Base-by-base conservation (phyloP, 2,888 invertebrate genomes). In the Carpatolechia fugitivella region DNA sequence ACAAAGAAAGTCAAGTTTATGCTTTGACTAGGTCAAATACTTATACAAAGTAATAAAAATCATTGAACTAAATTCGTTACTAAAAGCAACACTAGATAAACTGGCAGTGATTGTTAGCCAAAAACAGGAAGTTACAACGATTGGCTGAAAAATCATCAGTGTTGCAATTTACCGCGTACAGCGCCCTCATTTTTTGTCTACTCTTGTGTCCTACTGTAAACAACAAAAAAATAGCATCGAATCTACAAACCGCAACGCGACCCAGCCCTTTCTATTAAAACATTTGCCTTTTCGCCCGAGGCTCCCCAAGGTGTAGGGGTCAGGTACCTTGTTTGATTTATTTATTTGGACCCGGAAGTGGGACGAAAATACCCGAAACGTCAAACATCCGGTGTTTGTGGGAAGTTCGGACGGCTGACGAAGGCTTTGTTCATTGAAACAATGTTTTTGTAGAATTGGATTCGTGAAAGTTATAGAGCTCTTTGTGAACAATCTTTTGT, bases 241-340 rank as follows among this genome's bases (percentile, higher is more conserved):
- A 24, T 13, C 0, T 24, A 1, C 13, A 0, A 0, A 20, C 13
- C 44, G 1, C 18, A 41, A 18, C 18, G 2, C 13, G 29, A 44
- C 5, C 13, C 13, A 11, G 13, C 7, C 13, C 6, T 44, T 44
- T 44, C 44, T 44, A 44, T 44, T 44, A 44, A 44, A 44, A 29
- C 44, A 24, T 44, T 44, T 44, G 44, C 29, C 44, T 44, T 44
- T 29, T 13, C 11, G 44, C 29, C 44, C 44, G 24, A 29, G 44
- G 44, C 29, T 24, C n/a, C 13, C 24, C 29, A 29, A 44, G 44
- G 44, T 44, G 44, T 11, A 38, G 52, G 52, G 52, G 41, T 41
- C 52, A 44, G 44, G 51, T 14, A n/a, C 14, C 33, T 11, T 53
- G 29, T 46, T 47, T 53, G 53, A 53, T 53, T 53, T 53, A 53